A percentile compares a stretch with the other conserved stretches of the same genome.
These are phyloP conservation scores for Ctenodactylus gundi DNA, from an alignment of 2,113 vertebrate species.

Conservation along the genomic window DNA sequence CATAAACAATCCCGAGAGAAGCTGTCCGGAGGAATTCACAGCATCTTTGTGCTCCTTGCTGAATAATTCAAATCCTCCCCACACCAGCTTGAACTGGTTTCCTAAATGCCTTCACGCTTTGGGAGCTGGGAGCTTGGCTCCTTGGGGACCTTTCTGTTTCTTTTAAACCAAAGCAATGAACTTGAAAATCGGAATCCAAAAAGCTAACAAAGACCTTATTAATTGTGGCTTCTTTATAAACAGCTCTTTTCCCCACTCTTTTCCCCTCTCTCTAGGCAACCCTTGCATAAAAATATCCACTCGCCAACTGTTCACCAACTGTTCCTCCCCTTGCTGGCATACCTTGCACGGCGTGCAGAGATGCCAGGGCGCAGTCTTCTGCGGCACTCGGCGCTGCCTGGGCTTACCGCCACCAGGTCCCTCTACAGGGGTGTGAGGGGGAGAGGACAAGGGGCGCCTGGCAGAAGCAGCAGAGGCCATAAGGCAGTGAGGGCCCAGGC, in stretches of 20 bases:
- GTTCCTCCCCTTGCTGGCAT: slow-evolving; percentile 83
- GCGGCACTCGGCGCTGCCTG: slow-evolving; percentile 53
- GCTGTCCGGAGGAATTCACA: slow-evolving; percentile 79
- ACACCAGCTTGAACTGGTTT: slow-evolving; percentile 58
- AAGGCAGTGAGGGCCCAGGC: background rate
- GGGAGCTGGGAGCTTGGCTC: slow-evolving; percentile 64
- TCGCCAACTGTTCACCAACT: slow-evolving; percentile 89
- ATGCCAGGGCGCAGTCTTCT: slow-evolving; percentile 77
- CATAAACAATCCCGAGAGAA: slow-evolving; percentile 64
- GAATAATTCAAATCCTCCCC: slow-evolving; percentile 81
- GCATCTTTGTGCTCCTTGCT: slow-evolving; percentile 76
- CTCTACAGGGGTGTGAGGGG: background rate
- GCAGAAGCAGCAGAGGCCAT: background rate
- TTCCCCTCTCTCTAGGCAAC: slow-evolving; percentile 83
- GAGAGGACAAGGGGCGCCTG: background rate
- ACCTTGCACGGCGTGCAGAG: slow-evolving; percentile 80
- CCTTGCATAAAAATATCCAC: slow-evolving; percentile 88
- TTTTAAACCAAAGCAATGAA: slow-evolving; percentile 79
- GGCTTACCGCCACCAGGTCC: slow-evolving; percentile 43
- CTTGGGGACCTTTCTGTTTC: slow-evolving; percentile 72
- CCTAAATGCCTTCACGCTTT: slow-evolving; percentile 47
- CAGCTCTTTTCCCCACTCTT: slow-evolving; percentile 66
- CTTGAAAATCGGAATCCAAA: slow-evolving; percentile 82
- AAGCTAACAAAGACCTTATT: slow-evolving; percentile 83
- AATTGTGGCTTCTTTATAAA: slow-evolving; percentile 84